Evolutionary conservation across 2,888 invertebrate species (phyloP), one percentile per base, ranked within the genome.

Genomic region (Drosophila nigritarsus): DNA sequence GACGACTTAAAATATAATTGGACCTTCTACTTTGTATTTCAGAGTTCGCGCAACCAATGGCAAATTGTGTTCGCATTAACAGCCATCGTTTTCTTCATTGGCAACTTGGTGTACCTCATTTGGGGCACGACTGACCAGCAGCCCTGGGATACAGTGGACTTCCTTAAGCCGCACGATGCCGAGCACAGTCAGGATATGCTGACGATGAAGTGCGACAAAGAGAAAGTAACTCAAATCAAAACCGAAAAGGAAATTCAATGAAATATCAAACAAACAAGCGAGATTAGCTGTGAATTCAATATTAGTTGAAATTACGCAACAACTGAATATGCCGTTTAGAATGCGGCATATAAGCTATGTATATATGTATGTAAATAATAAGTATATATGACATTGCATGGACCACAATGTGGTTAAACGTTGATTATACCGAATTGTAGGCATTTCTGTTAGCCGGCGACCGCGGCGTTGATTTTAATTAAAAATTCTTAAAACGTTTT

Each of bases 61-160:
- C 94, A 95, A 73, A 94, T 94, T 63, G 95, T 97, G 32, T 97
- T 97, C 92, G 95, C 95, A 86, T 93, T 90, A 54, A 79, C 97
- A 0, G 95, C 96, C 2, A 94, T 93, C 18, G 92, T 96, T 8
- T 96, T 96, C 87, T 94, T 96, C 73, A 90, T 95, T 36, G 95
- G 96, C 3, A 96, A 96, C 89, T 91, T 96, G 34, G 94, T 96
- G 78, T 97, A 96, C 91, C 86, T 96, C 1, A 91, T 96, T 18
- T 96, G 96, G 91, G 95, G 95, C 11, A 95, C 95, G 20, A 95
- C 95, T 0, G 93, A 95, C 73, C 93, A 94, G 11, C 97, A 97
- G 89, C 91, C 94, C 0, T 97, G 97, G 97, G 95, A 96, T 86
- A 94, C 72, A 6, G 75, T 38, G 7, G 83, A 85, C 53, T 89